These are phyloP conservation scores for Globodera rostochiensis DNA, from an alignment of 1,140 invertebrate species.

Conservation along the genomic window DNA sequence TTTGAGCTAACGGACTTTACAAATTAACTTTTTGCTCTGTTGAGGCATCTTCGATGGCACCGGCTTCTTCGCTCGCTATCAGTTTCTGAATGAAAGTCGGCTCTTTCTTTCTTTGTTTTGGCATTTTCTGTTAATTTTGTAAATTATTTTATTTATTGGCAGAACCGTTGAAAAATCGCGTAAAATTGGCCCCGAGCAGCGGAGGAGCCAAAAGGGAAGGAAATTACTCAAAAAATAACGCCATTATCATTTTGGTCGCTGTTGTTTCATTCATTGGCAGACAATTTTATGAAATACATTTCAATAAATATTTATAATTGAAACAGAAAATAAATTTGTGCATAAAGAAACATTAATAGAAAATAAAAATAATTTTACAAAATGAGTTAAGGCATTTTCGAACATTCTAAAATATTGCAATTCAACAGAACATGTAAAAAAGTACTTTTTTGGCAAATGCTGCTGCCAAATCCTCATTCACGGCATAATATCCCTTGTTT, in stretches of 20 bases:
- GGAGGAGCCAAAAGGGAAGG: neutral
- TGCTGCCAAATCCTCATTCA: slow-evolving; percentile 19
- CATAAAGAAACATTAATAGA: neutral
- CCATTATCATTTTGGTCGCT: neutral
- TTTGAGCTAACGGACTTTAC: too few species aligned
- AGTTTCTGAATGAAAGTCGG: slow-evolving; percentile 71
- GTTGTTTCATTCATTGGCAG: neutral
- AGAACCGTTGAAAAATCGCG: neutral
- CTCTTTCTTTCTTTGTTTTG: neutral
- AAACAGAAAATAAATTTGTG: neutral
- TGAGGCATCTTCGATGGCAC: slow-evolving; percentile 80
- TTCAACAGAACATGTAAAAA: slow-evolving; percentile 24
- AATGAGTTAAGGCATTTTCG: neutral
- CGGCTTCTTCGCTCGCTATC: slow-evolving; percentile 87
- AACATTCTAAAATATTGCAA: too few species aligned
- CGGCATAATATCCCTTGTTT: slow-evolving; percentile 27
- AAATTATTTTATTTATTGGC: neutral
- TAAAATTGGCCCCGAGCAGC: neutral
- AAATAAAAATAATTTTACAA: neutral
- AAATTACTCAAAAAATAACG: neutral
- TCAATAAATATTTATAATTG: slow-evolving; percentile 4
- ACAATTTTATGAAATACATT: neutral
- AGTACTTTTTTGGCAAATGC: slow-evolving; percentile 26
- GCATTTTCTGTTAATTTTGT: neutral
- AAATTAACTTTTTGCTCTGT: neutral